Evolutionary conservation across 2,113 vertebrate genomes (phyloP), one percentile per base, ranked within the genome.

Genomic region (Platycercus adscitus): DNA sequence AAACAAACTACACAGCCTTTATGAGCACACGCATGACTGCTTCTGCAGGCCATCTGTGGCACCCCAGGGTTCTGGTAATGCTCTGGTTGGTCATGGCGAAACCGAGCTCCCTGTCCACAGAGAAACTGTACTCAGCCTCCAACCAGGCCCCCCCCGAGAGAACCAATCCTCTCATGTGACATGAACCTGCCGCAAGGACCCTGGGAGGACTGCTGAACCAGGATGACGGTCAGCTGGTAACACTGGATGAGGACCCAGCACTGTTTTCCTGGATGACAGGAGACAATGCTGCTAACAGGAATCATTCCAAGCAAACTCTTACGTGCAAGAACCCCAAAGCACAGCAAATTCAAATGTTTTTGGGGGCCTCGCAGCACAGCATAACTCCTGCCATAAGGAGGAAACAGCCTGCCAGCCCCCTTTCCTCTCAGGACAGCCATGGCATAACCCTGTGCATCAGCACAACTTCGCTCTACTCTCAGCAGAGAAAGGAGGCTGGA

Each of bases 11-110:
- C 1, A 4, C 41, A 44, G 60, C 58, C 44, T 25, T n/a, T 19
- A 9, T 8, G 26, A 44, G 37, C 10, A 10, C 17, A 4, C 0
- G 0, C 3, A 1, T 46, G 26, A 8, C 23, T 16, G 37, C 58
- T 82, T 17, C 43, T 46, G 13, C 24, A 37, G 18, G 33, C 50
- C 46, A 1, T 4, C 41, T 11, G 35, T 25, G 9, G 63, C 76
- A 17, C 8, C 26, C 29, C 44, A 13, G 44, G 28, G 35, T n/a
- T 37, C n/a, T 13, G 24, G 3, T 2, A 5, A 8, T 3, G 25
- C 21, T 68, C 15, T 37, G 20, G 9, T 0, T 18, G 76, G 17
- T 23, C 13, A 4, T 1, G 23, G 37, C 2, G 3, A 61, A 61
- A 49, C 25, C 18, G 20, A 44, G 35, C 26, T 52, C 28, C n/a